These are phyloP conservation scores for Saturnia pavonia DNA, from an alignment of 2,888 invertebrate species.

Conservation along the genomic window DNA sequence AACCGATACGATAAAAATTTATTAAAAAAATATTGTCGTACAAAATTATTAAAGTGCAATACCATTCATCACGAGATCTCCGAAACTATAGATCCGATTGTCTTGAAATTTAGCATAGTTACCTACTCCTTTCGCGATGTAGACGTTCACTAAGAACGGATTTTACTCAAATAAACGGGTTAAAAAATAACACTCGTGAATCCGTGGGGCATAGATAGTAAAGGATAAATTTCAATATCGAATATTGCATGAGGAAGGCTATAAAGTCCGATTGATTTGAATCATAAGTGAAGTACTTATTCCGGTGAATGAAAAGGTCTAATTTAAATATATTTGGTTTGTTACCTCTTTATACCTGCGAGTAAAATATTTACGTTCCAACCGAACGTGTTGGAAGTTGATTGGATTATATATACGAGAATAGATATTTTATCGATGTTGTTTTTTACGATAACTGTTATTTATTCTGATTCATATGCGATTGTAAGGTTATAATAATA, in stretches of 20 bases:
- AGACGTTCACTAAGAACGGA: no score
- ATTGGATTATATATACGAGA: background rate
- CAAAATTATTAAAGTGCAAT: no score
- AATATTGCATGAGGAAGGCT: constrained; percentile 26
- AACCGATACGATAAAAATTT: background rate
- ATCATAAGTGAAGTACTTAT: constrained; percentile 25
- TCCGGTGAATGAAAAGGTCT: constrained; percentile 34
- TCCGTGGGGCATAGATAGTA: no score
- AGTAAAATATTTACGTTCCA: background rate
- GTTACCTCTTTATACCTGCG: background rate
- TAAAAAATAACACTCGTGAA: no score
- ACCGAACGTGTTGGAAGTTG: background rate
- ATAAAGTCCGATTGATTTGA: constrained; percentile 32
- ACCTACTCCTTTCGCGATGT: no score
- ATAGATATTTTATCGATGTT: background rate
- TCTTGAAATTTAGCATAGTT: no score
- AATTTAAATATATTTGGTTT: constrained; percentile 33
- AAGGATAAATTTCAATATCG: constrained; percentile 20
- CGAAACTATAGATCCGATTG: no score
- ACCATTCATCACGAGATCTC: no score
- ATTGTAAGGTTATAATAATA: no score
- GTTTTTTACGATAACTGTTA: background rate
- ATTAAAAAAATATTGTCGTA: no score
- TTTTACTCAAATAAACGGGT: no score
- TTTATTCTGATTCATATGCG: background rate